A percentile compares a stretch with the other conserved stretches of the same genome.
Evolutionary conservation across 2,797 vertebrate genomes (phyloP).

Genomic region (Premnoplex brunnescens): DNA sequence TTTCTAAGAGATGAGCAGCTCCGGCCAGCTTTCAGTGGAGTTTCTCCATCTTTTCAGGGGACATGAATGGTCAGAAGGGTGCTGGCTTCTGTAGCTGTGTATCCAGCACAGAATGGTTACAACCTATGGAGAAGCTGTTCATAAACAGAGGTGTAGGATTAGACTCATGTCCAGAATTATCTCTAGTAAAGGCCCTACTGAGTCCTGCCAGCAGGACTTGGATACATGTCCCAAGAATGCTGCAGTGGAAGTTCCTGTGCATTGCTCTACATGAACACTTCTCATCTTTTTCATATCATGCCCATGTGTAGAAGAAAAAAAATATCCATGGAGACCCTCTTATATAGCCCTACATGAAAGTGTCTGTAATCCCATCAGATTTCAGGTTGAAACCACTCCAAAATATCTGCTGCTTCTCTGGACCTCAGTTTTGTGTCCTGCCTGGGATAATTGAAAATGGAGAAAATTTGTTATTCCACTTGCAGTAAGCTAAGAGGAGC

Average conservation of each 20-base stretch:
- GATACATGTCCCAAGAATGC: neutral
- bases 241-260: neutral
- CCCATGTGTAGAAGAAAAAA: neutral
- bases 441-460: neutral
- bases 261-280: neutral
- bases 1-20: neutral
- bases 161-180: neutral
- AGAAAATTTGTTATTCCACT: neutral
- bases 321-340: neutral
- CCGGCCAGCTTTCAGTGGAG: neutral
- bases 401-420: neutral
- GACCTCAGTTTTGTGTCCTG: neutral
- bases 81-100: neutral
- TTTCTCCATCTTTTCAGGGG: neutral
- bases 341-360: neutral
- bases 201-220: neutral
- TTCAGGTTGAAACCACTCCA: neutral
- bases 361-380: neutral
- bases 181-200: neutral
- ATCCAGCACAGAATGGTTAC: neutral
- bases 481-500: neutral
- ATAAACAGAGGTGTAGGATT: neutral
- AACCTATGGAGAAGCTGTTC: neutral
- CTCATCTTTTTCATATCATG: neutral
- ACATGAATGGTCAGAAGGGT: neutral